Evolutionary conservation across 2,113 vertebrate genomes (phyloP), one percentile per base, ranked within the genome.

Genomic region (Oncorhynchus masou): DNA sequence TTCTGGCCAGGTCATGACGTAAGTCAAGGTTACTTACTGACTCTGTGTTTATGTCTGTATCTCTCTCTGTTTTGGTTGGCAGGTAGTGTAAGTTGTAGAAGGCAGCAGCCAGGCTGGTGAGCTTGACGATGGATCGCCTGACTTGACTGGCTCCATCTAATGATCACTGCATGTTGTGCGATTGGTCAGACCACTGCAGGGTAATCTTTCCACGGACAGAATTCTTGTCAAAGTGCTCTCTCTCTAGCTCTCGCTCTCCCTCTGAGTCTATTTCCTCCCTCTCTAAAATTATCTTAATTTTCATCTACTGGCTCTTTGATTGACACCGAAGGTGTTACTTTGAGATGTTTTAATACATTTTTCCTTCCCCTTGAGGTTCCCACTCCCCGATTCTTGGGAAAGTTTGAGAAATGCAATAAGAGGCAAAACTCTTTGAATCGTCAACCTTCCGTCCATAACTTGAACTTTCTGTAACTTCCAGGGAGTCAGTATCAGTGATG

Each of bases 171-270:
- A 54, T 79, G 82, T 84, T 77, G 82, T 51, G 71, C 49, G 67
- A 84, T 90, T 87, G 87, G 88, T 85, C 82, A 79, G 62, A 88
- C 88, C 1, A 89, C 90, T 87, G 65, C 81, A 80, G 89, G 91
- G 86, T 82, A 83, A 65, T 57, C 79, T 87, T 87, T 71, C 85
- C 73, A 78, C 27, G 72, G 86, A 75, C 85, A 82, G 85, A 81
- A 76, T 80, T 66, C 85, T 89, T 78, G 83, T 84, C 85, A 83
- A 71, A 81, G 73, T 9, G 62, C 60, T 24, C 62, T 64, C 2
- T 62, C 11, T 62, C 60, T 24, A 1, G 2, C 5, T 25, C 13
- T 25, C 1, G 2, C 4, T 16, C 15, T 25, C 24, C 1, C 24
- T 15, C 64, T 4, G 22, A 12, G 20, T 66, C 25, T 29, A 7